Percentiles rank a stretch among this genome's conserved stretches.
Conservation (phyloP, 2,797 vertebrate species). For the Hydrophis major region DNA sequence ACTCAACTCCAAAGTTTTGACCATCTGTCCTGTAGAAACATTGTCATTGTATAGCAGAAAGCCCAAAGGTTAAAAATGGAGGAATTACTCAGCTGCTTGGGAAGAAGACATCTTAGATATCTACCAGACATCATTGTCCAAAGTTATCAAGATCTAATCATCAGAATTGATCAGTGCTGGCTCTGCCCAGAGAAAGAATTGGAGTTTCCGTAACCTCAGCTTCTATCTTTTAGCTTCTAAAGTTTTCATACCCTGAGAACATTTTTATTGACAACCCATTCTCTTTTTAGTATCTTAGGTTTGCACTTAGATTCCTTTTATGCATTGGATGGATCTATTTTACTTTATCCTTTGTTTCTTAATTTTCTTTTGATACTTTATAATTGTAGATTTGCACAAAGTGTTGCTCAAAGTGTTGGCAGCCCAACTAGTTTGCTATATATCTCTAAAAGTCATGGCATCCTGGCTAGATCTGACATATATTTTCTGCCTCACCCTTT, state of each 20-base stretch:
- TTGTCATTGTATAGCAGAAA: not conserved
- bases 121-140: not conserved
- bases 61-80: not conserved
- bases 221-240: not conserved
- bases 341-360: not conserved
- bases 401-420: not conserved
- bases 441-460: not conserved
- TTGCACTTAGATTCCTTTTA: not conserved
- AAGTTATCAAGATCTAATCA: not conserved
- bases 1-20: not conserved
- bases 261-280: not conserved
- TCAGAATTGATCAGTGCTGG: not conserved
- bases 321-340: not conserved
- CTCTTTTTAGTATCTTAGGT: not conserved
- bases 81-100: not conserved
- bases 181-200: not conserved
- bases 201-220: not conserved
- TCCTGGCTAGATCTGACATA: not conserved
- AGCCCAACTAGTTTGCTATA: not conserved
- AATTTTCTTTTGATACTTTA: not conserved
- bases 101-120: not conserved
- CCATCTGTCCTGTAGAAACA: not conserved
- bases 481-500: not conserved
- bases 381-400: not conserved
- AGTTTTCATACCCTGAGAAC: not conserved